Base-by-base conservation (phyloP, 2,888 invertebrate genomes). In the Cordilura impudica region DNA sequence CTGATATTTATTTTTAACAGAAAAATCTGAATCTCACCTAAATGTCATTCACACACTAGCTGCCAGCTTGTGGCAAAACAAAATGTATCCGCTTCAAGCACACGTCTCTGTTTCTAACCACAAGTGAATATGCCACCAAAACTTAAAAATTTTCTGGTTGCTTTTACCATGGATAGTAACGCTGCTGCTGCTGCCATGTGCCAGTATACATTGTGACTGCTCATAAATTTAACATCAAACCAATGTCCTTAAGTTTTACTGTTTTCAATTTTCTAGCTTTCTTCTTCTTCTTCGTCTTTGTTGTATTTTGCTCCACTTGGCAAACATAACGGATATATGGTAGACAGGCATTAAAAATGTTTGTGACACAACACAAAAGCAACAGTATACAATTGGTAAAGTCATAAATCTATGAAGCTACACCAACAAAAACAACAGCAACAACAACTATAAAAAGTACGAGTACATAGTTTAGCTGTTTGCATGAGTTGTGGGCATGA, bases 211-310 rank as follows among this genome's bases (percentile, higher is more conserved):
- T 66, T 70, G 70, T 70, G 77, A 77, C 77, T 78, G 70, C 73
- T 74, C 81, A 81, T 81, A 81, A 81, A 81, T 81, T 81, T 66
- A 31, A 74, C 60, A 66, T 29, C 54, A 78, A 74, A 78, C 65
- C 78, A 66, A 70, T 74, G 78, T 78, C 78, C 70, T 71, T 66
- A 70, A 53, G 70, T 60, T 67, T 58, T 26, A 18, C 43, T 47
- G 45, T 31, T 54, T 39, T 58, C 18, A 39, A 39, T 60, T 23
- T 16, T 66, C 12, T 65, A 39, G 35, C 19, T 31, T 73, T 26
- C 58, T 66, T n/a, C 16, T 14, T 16, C 18, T 39, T 45, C 19
- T 63, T 8, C 29, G 18, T 60, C 23, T 14, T 12, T 19, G 47
- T n/a, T 45, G 31, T 60, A n/a, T 23, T 61, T 63, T 74, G 79